A percentile compares a stretch with the other conserved stretches of the same genome.
Conservation (phyloP, 2,113 vertebrate genomes). For the Sterna hirundo region DNA sequence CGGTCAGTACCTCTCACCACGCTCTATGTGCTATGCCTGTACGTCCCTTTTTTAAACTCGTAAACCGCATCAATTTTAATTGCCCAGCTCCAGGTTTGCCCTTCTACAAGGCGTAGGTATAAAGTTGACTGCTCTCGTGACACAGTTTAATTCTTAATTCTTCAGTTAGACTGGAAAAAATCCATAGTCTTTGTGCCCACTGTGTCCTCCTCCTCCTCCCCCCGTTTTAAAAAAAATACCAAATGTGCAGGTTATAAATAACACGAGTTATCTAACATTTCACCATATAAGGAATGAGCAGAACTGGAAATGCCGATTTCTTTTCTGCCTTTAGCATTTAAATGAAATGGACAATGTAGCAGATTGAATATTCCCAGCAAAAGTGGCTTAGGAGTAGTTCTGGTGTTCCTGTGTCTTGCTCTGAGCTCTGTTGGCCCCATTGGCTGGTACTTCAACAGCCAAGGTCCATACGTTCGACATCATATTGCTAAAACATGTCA, state of each 20-base stretch:
- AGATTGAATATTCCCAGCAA: neutral
- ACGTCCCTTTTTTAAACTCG: neutral
- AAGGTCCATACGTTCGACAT: neutral
- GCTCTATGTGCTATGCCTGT: neutral
- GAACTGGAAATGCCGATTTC: conserved; percentile 54
- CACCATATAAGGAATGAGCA: conserved; percentile 56
- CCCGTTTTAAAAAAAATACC: conserved; percentile 24
- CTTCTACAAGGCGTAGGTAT: neutral
- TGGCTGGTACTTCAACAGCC: neutral
- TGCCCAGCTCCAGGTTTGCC: neutral
- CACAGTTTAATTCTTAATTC: conserved; percentile 4
- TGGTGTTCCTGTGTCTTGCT: neutral
- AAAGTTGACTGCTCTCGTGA: neutral
- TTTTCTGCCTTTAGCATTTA: conserved; percentile 41
- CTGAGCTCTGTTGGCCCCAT: neutral
- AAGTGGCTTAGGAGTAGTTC: neutral
- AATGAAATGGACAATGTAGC: neutral
- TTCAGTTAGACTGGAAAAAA: conserved; percentile 16
- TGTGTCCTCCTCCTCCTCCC: conserved; percentile 12
- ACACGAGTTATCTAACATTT: conserved; percentile 66
- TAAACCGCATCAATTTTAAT: neutral
- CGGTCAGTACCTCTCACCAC: neutral
- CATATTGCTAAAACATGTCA: neutral
- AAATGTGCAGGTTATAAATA: conserved; percentile 66
- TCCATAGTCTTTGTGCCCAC: conserved; percentile 15